phyloP scores from a whole-genome alignment of 2,888 invertebrate genomes.

The Abrostola tripartita region DNA sequence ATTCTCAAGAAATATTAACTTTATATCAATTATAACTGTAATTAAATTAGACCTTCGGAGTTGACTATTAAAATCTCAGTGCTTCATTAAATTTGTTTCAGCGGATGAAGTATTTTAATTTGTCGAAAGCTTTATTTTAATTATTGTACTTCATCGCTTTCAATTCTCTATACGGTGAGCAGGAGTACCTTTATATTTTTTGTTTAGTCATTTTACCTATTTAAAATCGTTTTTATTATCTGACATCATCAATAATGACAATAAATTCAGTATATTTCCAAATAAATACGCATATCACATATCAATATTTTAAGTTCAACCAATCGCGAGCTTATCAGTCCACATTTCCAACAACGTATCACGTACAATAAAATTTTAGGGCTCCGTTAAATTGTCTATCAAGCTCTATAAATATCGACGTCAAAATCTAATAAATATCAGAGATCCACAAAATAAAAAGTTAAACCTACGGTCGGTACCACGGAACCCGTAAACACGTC shows the following conservation, averaged over 20 bases:
- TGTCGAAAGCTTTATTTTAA: neutral
- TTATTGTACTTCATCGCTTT: neutral
- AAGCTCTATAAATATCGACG: slow-evolving; percentile 2
- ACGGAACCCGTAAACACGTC: slow-evolving; percentile 44
- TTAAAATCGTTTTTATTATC: too few species aligned
- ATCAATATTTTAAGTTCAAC: slow-evolving; percentile 2
- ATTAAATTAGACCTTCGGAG: slow-evolving; percentile 37
- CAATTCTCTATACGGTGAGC: too few species aligned
- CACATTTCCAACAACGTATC: neutral
- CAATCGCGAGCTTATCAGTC: neutral
- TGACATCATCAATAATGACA: too few species aligned
- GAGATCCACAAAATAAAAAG: slow-evolving; percentile 31
- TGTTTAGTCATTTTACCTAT: too few species aligned
- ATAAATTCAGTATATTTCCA: neutral
- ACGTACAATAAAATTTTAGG: slow-evolving; percentile 25
- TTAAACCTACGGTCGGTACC: slow-evolving; percentile 26
- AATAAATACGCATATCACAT: neutral
- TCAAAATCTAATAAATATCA: slow-evolving; percentile 43
- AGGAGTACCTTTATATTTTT: too few species aligned
- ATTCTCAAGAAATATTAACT: slow-evolving; percentile 41
- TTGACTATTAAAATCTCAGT: slow-evolving; percentile 35
- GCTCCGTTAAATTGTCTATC: slow-evolving; percentile 28
- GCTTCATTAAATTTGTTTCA: neutral
- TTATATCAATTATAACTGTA: slow-evolving; percentile 37
- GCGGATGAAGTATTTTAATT: neutral